Percentiles rank a stretch among this genome's conserved stretches.
These are phyloP conservation scores for Diarsia brunnea DNA, from an alignment of 2,888 invertebrate species.

Conservation along the genomic window DNA sequence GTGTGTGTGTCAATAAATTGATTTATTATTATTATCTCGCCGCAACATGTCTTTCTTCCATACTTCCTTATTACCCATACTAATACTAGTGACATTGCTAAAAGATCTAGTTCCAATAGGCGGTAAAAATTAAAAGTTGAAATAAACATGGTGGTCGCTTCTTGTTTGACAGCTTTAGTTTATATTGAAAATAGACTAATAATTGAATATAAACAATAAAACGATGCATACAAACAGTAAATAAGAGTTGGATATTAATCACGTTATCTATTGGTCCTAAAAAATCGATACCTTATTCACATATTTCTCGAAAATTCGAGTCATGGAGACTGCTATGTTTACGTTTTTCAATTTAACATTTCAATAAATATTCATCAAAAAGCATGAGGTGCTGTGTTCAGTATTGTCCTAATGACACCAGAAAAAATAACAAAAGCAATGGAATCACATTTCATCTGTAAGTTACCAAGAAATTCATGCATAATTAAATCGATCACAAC, in stretches of 20 bases:
- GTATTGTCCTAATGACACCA: conserved; percentile 80
- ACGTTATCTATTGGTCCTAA: background rate
- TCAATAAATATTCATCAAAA: conserved; percentile 49
- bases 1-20: too few species aligned
- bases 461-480: conserved; percentile 63
- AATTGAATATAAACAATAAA: background rate
- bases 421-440: conserved; percentile 76
- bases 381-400: conserved; percentile 83
- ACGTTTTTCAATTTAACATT: conserved; percentile 28
- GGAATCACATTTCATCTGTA: conserved; percentile 85
- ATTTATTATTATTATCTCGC: too few species aligned
- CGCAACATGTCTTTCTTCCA: too few species aligned
- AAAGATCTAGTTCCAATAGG: conserved; percentile 12
- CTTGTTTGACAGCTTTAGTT: conserved; percentile 53
- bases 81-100: conserved; percentile 5
- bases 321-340: conserved; percentile 39
- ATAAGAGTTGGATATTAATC: conserved; percentile 2
- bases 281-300: conserved; percentile 1
- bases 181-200: conserved; percentile 22
- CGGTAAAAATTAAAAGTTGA: conserved; percentile 1
- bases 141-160: conserved; percentile 53
- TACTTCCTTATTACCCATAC: too few species aligned
- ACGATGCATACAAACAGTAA: background rate
- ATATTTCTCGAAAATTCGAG: background rate
- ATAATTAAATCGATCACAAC: conserved; percentile 11